Base-by-base conservation (phyloP, 1,140 invertebrate genomes). In the Eriosoma lanigerum region DNA sequence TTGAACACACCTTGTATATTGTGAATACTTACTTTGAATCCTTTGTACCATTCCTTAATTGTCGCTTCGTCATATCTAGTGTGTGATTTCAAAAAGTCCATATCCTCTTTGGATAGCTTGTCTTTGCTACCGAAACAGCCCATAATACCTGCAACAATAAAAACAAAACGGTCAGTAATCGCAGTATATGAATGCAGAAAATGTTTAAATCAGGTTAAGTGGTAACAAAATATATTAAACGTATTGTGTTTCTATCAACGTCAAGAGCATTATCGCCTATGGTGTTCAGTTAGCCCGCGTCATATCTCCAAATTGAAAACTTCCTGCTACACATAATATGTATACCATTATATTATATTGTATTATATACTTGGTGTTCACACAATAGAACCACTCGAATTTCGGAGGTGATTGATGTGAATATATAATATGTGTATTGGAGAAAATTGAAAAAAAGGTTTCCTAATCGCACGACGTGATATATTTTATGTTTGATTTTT, bases 11-110 rank as follows among this genome's bases (percentile, higher is more conserved):
- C n/a, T n/a, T n/a, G n/a, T 38, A 38, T 38, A 38, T 38, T 3
- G 32, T 38, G 8, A 38, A 13, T 84, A 84, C 90, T 90, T 87
- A 96, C 94, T 93, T 95, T 95, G 87, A 98, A 97, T 86, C 94
- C 94, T 89, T 97, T 98, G 87, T 98, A 98, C 96, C 96, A 98
- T 88, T 98, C 96, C 86, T 97, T 97, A 86, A 98, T 98, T 83
- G 96, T 97, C 81, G 94, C 93, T 87, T 98, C 96, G 84, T 97
- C 95, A 86, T 98, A 98, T 84, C 95, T 91, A 72, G 95, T 97
- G 86, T 96, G 95, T 64, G 93, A 92, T 87, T 97, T 98, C 81
- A 98, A 90, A 87, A 97, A 98, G 85, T 97, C 95, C 93, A 98
- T 94, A 86, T 98, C 96, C 86, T 97, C 96, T 88, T 97, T 97